phyloP scores from a whole-genome alignment of 2,888 invertebrate species.

The Tolmerus cingulatus region DNA sequence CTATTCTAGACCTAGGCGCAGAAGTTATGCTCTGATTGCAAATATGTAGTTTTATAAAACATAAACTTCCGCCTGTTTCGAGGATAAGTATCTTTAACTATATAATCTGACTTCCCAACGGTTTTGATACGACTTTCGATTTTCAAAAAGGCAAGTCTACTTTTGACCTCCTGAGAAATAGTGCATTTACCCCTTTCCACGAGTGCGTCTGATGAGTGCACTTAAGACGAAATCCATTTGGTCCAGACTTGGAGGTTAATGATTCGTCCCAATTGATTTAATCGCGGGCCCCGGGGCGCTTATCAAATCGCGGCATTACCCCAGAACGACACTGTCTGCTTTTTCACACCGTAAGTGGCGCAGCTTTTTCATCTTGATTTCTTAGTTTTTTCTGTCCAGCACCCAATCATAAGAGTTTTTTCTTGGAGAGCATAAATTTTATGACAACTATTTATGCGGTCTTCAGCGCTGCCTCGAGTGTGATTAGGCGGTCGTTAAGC shows the following conservation, averaged over 20 bases:
- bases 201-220: not conserved
- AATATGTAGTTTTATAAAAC: not conserved
- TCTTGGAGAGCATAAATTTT: not conserved
- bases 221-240: not conserved
- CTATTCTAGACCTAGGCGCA: no score
- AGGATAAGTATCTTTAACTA: not conserved
- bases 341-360: not conserved
- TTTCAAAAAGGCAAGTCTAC: not conserved
- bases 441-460: constrained; percentile 41
- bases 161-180: not conserved
- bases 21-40: no score
- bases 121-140: no score
- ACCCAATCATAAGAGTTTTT: not conserved
- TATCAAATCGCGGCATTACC: constrained; percentile 2
- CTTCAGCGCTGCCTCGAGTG: constrained; percentile 44
- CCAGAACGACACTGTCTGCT: not conserved
- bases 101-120: no score
- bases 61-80: not conserved
- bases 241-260: not conserved
- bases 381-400: not conserved
- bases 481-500: constrained; percentile 44
- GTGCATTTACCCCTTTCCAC: not conserved
- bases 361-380: not conserved
- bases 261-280: not conserved
- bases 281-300: not conserved